Evolutionary conservation across 2,888 invertebrate species (phyloP), one percentile per base, ranked within the genome.

Genomic region (Volucella inflata): DNA sequence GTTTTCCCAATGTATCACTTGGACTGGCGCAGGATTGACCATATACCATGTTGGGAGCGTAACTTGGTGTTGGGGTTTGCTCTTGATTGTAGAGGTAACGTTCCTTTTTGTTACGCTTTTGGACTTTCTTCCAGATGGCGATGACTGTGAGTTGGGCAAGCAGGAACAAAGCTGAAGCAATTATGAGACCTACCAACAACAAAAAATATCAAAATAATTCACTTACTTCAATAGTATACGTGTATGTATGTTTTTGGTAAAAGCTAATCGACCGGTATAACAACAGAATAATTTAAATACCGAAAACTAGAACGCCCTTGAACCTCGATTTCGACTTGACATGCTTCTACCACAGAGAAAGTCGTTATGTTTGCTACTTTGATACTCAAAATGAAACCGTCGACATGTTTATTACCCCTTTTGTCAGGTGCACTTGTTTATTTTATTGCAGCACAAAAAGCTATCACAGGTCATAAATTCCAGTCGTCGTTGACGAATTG

Each of bases 101-200:
- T 51, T 91, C 91, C 84, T 91, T 91, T 77, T 89, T 89, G 30
- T 89, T 90, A 87, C 91, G 91, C 53, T 90, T 90, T 84, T 91
- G 91, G n/a, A 91, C 90, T 42, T 91, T 91, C 87, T 97, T 96
- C 97, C 97, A 97, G 87, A 96, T 96, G 74, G 96, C 96, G 88
- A 98, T 95, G 85, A 98, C 95, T 89, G 96, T 96, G 91, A 98
- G 94, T 93, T 98, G 98, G 50, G 96, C 96, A 55, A 97, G 95
- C 88, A 98, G 93, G 93, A 98, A 97, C 55, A 97, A 95, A 36
- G 96, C 95, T 55, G 96, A 96, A 67, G 97, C 97, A 87, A 97
- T 95, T 90, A 98, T 95, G 6, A 97, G 94, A 88, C 97, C 97
- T 89, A 95, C 94, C 72, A 71, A 36, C 3, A 53, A 14, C 1